Percentiles rank a stretch among this genome's conserved stretches.
Evolutionary conservation across 2,113 vertebrate genomes (phyloP).

Genomic region (Psilopogon haemacephalus): DNA sequence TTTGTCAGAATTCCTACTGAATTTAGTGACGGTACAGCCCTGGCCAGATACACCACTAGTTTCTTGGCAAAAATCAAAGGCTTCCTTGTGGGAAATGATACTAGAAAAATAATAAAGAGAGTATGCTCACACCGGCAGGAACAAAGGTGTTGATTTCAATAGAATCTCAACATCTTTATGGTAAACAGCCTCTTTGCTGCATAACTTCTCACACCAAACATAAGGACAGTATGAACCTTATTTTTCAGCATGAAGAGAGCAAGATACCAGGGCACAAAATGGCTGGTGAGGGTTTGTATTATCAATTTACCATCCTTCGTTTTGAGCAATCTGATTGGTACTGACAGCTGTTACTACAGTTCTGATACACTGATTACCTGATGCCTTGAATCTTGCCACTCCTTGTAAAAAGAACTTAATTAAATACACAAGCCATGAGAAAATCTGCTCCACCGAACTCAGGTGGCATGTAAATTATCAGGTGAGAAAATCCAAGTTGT

Average conservation of each 20-base stretch:
- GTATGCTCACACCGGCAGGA: not conserved
- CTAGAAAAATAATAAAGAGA: not conserved
- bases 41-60: not conserved
- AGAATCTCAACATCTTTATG: not conserved
- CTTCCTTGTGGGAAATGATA: not conserved
- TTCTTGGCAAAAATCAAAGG: not conserved
- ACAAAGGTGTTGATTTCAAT: not conserved
- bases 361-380: not conserved
- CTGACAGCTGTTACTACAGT: not conserved
- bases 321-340: fast-evolving
- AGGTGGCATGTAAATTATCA: not conserved
- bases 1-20: not conserved
- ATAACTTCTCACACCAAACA: not conserved
- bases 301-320: not conserved
- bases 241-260: not conserved
- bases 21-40: not conserved
- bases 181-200: not conserved
- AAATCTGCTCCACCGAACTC: not conserved
- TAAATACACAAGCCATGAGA: not conserved
- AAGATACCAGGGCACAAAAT: not conserved
- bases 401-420: not conserved
- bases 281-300: not conserved
- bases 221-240: not conserved
- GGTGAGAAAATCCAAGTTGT: not conserved
- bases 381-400: not conserved